These are phyloP conservation scores for Empis livida DNA, from an alignment of 2,888 invertebrate genomes.

Conservation along the genomic window DNA sequence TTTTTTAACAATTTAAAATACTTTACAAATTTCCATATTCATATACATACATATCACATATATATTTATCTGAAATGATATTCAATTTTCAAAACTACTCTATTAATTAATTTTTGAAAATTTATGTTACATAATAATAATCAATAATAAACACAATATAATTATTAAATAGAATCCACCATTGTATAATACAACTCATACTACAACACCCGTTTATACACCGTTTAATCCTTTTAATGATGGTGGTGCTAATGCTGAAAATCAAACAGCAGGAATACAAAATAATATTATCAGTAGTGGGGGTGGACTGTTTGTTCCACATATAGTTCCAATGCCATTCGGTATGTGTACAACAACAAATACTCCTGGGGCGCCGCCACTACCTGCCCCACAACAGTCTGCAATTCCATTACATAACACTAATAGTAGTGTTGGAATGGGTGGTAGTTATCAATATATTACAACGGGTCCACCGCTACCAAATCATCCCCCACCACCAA, in stretches of 20 bases:
- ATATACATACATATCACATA: no score
- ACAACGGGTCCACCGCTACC: slow-evolving; percentile 12
- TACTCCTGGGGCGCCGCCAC: slow-evolving; percentile 8
- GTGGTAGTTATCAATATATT: slow-evolving; percentile 12
- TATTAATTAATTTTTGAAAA: no score
- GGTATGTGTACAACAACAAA: slow-evolving; percentile 1
- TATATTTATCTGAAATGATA: no score
- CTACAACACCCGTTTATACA: background rate
- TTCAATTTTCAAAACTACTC: no score
- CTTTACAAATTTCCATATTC: no score
- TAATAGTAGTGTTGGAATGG: background rate
- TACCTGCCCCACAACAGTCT: slow-evolving; percentile 11
- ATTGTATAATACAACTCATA: no score
- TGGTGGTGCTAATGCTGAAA: no score
- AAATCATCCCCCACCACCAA: slow-evolving; percentile 8
- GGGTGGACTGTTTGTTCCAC: background rate
- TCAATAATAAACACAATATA: background rate
- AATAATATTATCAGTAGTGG: background rate
- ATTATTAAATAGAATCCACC: background rate
- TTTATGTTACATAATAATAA: background rate
- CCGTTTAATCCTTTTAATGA: no score
- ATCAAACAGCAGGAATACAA: no score
- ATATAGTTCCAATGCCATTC: slow-evolving; percentile 3
- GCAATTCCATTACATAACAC: slow-evolving; percentile 9
- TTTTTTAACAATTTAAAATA: no score